These are phyloP conservation scores for Agrilus cyanescens DNA, from an alignment of 2,888 invertebrate genomes.

Conservation along the genomic window DNA sequence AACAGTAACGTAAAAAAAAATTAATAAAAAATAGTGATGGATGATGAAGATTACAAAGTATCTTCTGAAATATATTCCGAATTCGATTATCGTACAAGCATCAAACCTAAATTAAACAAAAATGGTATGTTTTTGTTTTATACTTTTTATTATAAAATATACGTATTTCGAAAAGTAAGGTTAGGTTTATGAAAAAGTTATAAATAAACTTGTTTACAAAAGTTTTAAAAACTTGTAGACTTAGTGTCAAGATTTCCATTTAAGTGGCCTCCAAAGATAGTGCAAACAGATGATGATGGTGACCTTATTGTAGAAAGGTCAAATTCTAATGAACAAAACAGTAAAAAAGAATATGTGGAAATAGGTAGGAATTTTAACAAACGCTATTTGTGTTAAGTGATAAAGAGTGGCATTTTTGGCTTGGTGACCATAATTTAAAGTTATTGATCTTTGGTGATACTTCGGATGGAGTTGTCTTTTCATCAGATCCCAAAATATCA, in stretches of 20 bases:
- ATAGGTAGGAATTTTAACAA: constrained; percentile 46
- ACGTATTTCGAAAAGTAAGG: too few relatives aligned
- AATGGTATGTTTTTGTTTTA: constrained; percentile 28
- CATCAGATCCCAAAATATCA: too few relatives aligned
- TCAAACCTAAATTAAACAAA: constrained; percentile 25
- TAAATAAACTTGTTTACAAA: too few relatives aligned
- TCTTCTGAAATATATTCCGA: constrained; percentile 66
- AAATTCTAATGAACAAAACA: constrained; percentile 23
- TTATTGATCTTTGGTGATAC: constrained; percentile 1
- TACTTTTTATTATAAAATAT: too few relatives aligned
- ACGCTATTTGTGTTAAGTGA: too few relatives aligned
- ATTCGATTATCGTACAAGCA: constrained; percentile 46
- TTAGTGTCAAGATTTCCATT: constrained; percentile 62
- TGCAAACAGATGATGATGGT: constrained; percentile 51
- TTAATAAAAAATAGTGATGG: constrained; percentile 12
- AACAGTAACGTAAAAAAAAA: too few relatives aligned
- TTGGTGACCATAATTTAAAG: neutral
- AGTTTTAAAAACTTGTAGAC: constrained; percentile 39
- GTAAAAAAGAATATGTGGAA: constrained; percentile 34
- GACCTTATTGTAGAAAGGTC: constrained; percentile 50
- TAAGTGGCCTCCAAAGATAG: constrained; percentile 37
- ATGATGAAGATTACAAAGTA: constrained; percentile 33
- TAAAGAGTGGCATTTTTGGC: too few relatives aligned
- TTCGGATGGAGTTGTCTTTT: neutral
- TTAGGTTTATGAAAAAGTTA: too few relatives aligned